These are phyloP conservation scores for Drosophila truncata DNA, from an alignment of 1,140 invertebrate genomes.

Conservation along the genomic window DNA sequence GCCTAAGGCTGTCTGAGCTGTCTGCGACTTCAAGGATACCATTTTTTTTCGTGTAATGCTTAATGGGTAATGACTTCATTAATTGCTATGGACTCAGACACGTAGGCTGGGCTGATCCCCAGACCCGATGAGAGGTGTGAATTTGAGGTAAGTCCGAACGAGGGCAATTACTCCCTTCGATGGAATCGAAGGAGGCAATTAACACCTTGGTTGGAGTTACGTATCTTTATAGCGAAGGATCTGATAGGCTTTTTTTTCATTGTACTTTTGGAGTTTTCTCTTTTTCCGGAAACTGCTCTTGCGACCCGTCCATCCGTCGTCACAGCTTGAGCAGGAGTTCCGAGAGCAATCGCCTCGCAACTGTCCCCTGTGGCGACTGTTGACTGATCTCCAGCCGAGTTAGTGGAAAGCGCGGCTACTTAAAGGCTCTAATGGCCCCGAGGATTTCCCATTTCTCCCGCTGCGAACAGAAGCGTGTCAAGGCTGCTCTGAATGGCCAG, in stretches of 20 bases:
- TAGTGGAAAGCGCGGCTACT: constrained; percentile 62
- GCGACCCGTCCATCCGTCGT: background rate
- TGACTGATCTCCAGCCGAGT: constrained; percentile 63
- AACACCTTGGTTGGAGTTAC: constrained; percentile 76
- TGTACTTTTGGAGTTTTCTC: constrained; percentile 28
- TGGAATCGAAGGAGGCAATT: constrained; percentile 66
- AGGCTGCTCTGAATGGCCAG: constrained; percentile 75
- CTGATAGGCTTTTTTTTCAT: constrained; percentile 9
- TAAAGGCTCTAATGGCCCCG: constrained; percentile 68
- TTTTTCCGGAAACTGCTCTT: constrained; percentile 38
- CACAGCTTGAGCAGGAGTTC: constrained; percentile 54
- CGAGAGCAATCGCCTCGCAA: constrained; percentile 19
- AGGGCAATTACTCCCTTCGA: constrained; percentile 66
- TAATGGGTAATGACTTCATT: constrained; percentile 64
- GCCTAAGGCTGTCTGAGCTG: constrained; percentile 58
- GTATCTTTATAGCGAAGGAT: constrained; percentile 3
- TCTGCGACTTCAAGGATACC: constrained; percentile 51
- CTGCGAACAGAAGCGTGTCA: constrained; percentile 82
- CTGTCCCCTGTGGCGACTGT: constrained; percentile 69
- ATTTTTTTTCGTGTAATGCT: constrained; percentile 6
- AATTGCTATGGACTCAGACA: constrained; percentile 57
- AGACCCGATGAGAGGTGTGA: constrained; percentile 65
- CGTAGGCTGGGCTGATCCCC: constrained; percentile 32
- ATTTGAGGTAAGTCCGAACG: constrained; percentile 72
- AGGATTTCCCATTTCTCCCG: constrained; percentile 58